Evolutionary conservation across 1,140 invertebrate species (phyloP), one percentile per base, ranked within the genome.

Genomic region (Cydia fagiglandana): DNA sequence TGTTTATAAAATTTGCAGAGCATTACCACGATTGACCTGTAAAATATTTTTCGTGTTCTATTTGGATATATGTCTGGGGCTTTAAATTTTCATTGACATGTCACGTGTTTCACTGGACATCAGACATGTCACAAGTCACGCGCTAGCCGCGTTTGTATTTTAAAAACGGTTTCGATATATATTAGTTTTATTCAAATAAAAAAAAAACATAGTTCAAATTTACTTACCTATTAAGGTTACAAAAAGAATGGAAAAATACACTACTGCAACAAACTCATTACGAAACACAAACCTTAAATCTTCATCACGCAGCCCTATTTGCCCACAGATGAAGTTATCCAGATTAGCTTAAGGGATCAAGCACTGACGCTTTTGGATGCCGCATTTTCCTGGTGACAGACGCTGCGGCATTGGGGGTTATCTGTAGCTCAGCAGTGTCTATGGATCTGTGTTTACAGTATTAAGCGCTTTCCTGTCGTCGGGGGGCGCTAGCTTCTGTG

Each of bases 391-490:
- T 20, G 17, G 10, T 41, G 34, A 41, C 15, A 17, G 30, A 70
- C 38, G n/a, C 66, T 45, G 66, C 34, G 66, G 34, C 66, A 30
- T 15, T 66, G 30, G 64, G 24, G 24, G 24, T 70, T 70, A 70
- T 70, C 66, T 45, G 28, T 17, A 74, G 75, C 81, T 79, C 74
- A 76, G 80, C 79, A 81, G 74, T 73, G 73, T 53, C 30, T 64
- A 64, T 79, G 75, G 76, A 82, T 77, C 76, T 74, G 53, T 81
- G 78, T 83, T 81, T 79, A 81, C 77, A 77, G 38, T 74, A 73
- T 64, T 79, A 75, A 70, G 77, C 74, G 76, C 30, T 80, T 81
- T 83, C 81, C 81, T 84, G 82, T 84, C 80, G 76, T 73, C 73
- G 41, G 75, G 66, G 79, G 84, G 83, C 83, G 81, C 79, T 86